Conservation (phyloP, 2,797 vertebrate genomes). For the Ateles fusciceps region DNA sequence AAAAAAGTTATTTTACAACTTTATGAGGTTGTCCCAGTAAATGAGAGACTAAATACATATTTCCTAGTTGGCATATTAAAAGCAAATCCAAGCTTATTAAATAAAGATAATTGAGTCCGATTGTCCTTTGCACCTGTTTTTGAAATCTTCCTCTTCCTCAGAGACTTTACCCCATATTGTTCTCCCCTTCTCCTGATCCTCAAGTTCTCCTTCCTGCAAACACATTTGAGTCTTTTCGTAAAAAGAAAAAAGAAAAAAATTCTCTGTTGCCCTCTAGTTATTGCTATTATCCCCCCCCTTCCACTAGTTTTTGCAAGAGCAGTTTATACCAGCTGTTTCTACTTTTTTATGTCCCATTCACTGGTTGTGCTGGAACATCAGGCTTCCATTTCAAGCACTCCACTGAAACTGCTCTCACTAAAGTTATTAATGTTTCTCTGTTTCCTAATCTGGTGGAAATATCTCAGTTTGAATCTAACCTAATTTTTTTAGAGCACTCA, state of each 20-base stretch:
- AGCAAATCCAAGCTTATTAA: not conserved
- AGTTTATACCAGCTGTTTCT: not conserved
- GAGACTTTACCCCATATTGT: not conserved
- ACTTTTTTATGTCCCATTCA: not conserved
- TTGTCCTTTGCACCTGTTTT: not conserved
- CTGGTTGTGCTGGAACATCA: not conserved
- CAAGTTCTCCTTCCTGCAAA: not conserved
- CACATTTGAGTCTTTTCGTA: not conserved
- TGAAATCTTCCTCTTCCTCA: not conserved
- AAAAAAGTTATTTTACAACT: slow-evolving; percentile 29
- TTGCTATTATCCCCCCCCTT: not conserved
- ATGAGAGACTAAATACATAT: not conserved
- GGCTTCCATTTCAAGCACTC: not conserved
- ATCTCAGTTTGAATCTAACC: not conserved
- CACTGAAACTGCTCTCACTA: fast-evolving
- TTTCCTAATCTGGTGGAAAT: not conserved
- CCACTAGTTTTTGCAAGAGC: not conserved
- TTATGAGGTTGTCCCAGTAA: slow-evolving; percentile 31
- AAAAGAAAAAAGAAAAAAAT: not conserved
- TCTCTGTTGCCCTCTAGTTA: not conserved
- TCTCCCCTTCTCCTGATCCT: not conserved
- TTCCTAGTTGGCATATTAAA: slow-evolving; percentile 40
- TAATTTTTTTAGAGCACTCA: not conserved
- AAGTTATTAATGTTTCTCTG: not conserved
- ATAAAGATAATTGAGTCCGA: not conserved